A percentile compares a stretch with the other conserved stretches of the same genome.
phyloP scores from a whole-genome alignment of 1,140 invertebrate species.

The Pseudomyrmex sp. region DNA sequence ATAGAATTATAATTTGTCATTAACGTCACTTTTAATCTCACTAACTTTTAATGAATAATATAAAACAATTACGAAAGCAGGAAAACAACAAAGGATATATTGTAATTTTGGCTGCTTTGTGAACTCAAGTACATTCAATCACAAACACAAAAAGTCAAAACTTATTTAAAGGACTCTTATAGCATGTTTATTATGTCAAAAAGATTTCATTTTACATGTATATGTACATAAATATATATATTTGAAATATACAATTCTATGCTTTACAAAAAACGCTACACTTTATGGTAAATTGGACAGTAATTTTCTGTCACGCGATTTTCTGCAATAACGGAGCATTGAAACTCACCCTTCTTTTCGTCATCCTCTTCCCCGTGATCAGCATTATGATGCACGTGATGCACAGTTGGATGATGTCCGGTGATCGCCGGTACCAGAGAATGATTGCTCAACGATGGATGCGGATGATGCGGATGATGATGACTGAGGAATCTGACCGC shows the following conservation, averaged over 20 bases:
- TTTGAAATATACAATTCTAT: too few relatives aligned
- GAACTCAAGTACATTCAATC: neutral
- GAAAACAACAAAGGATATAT: too few relatives aligned
- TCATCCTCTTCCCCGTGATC: constrained; percentile 83
- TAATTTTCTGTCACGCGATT: neutral
- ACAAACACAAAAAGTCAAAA: neutral
- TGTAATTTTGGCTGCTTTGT: too few relatives aligned
- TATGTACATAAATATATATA: neutral
- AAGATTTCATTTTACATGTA: neutral
- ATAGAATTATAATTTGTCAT: neutral
- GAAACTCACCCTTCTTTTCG: constrained; percentile 83
- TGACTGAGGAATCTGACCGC: constrained; percentile 81
- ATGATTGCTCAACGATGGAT: constrained; percentile 81
- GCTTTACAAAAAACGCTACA: too few relatives aligned
- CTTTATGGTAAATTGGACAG: neutral
- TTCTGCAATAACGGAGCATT: neutral
- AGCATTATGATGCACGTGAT: constrained; percentile 81
- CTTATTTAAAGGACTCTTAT: neutral
- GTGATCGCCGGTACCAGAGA: constrained; percentile 81
- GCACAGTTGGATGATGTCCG: constrained; percentile 79
- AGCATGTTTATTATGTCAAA: neutral
- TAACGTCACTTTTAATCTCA: neutral
- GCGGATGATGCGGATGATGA: constrained; percentile 83
- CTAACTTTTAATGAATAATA: too few relatives aligned
- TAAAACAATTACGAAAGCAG: too few relatives aligned